A percentile compares a stretch with the other conserved stretches of the same genome.
These are phyloP conservation scores for Machaerirhynchus nigripectus DNA, from an alignment of 2,113 vertebrate genomes.

Conservation along the genomic window DNA sequence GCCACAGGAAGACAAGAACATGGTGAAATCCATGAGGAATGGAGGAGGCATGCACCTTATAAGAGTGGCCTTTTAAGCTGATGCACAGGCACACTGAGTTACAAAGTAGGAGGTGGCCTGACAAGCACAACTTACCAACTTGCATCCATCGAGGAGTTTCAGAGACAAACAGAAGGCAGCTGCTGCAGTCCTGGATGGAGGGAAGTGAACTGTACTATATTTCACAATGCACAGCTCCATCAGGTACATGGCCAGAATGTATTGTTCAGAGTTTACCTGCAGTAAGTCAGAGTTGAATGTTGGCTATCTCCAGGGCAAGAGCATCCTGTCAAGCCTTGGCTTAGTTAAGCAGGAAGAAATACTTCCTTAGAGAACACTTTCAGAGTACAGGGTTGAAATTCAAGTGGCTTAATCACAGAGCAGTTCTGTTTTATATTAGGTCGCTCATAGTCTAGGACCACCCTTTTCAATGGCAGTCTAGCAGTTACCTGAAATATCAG, in stretches of 20 bases:
- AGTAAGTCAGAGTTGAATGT: background rate
- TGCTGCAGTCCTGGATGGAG: conserved; percentile 80
- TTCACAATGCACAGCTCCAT: conserved; percentile 85
- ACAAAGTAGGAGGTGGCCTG: too few species aligned
- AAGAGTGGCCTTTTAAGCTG: background rate
- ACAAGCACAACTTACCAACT: conserved; percentile 76
- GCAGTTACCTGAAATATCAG: background rate
- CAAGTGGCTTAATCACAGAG: background rate
- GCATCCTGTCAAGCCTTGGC: background rate
- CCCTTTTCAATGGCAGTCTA: background rate
- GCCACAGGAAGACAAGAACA: background rate
- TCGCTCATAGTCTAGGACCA: background rate
- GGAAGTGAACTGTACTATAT: conserved; percentile 84
- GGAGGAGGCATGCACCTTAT: background rate
- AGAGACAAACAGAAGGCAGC: conserved; percentile 81
- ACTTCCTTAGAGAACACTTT: background rate
- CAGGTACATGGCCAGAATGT: conserved; percentile 83
- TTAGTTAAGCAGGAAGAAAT: background rate
- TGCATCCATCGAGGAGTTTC: conserved; percentile 75
- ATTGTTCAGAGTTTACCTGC: conserved; percentile 79
- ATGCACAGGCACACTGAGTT: background rate
- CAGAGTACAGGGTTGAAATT: background rate
- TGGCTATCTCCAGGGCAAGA: background rate
- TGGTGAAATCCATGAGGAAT: background rate
- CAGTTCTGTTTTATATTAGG: background rate